Evolutionary conservation across 1,140 invertebrate genomes (phyloP).

Genomic region (Drosophila burlai): DNA sequence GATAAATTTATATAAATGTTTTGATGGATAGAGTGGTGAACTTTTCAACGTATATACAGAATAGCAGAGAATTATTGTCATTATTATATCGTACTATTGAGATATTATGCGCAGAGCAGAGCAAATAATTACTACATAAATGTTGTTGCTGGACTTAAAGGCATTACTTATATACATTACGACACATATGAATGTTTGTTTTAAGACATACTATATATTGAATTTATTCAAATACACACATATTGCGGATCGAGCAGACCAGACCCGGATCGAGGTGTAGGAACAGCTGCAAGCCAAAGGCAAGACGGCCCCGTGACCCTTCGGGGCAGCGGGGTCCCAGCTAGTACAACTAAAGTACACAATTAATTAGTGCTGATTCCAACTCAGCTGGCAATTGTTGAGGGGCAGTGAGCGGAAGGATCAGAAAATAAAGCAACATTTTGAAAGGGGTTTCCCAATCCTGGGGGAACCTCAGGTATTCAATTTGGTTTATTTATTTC

Average conservation of each 20-base stretch:
- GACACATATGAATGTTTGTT: constrained; percentile 59
- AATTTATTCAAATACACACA: constrained; percentile 82
- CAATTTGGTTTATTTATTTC: constrained; percentile 7
- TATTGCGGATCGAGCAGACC: constrained; percentile 57
- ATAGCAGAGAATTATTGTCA: constrained; percentile 49
- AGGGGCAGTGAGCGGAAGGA: constrained; percentile 24
- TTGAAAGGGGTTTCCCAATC: constrained; percentile 52
- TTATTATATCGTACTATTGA: constrained; percentile 43
- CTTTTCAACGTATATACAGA: constrained; percentile 63
- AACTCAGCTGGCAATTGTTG: constrained; percentile 28
- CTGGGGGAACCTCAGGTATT: constrained; percentile 49
- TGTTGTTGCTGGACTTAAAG: constrained; percentile 60
- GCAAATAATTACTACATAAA: constrained; percentile 53
- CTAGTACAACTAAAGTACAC: constrained; percentile 33
- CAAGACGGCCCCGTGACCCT: constrained; percentile 16
- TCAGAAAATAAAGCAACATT: constrained; percentile 61
- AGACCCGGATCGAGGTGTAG: constrained; percentile 19
- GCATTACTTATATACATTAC: constrained; percentile 57
- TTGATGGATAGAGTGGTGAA: constrained; percentile 72
- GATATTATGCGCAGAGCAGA: constrained; percentile 45
- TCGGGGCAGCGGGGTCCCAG: constrained; percentile 5
- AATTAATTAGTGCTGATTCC: constrained; percentile 42
- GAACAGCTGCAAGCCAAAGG: constrained; percentile 63
- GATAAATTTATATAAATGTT: constrained; percentile 67
- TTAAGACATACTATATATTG: constrained; percentile 70